Conservation (phyloP, 2,888 invertebrate genomes). For the Torymus tubicola region DNA sequence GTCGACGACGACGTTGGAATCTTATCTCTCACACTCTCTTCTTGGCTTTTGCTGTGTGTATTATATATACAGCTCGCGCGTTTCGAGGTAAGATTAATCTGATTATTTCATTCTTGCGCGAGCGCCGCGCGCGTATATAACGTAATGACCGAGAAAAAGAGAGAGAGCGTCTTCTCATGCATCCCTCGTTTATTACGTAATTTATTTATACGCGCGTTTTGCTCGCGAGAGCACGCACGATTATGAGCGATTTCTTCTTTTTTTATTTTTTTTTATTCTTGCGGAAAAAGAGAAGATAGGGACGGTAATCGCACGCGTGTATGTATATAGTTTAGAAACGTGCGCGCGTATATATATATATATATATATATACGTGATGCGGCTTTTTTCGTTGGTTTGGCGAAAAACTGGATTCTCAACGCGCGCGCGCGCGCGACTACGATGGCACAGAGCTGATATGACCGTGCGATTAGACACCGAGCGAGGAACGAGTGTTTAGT, state of each 20-base stretch:
- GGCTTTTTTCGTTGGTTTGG: conserved; percentile 31
- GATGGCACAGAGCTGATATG: neutral
- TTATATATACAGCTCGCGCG: too few relatives aligned
- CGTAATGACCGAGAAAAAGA: neutral
- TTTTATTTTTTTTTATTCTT: conserved; percentile 8
- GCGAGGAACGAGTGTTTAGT: too few relatives aligned
- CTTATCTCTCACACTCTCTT: conserved; percentile 38
- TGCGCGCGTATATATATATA: too few relatives aligned
- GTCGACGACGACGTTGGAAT: conserved; percentile 20
- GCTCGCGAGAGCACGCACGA: neutral
- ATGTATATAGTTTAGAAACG: too few relatives aligned
- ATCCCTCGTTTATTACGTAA: conserved; percentile 33
- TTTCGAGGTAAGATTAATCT: conserved; percentile 55
- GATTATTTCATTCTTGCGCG: conserved; percentile 49
- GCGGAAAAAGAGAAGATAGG: too few relatives aligned
- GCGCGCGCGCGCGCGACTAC: neutral
- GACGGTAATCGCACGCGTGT: conserved; percentile 14
- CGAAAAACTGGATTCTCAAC: conserved; percentile 39
- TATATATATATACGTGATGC: conserved; percentile 9
- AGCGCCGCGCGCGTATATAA: neutral
- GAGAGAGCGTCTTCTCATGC: neutral
- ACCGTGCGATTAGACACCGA: neutral
- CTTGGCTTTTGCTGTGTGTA: too few relatives aligned
- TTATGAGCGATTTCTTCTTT: conserved; percentile 19
- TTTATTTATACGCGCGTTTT: conserved; percentile 45